These are phyloP conservation scores for Icerya purchasi DNA, from an alignment of 2,888 invertebrate genomes.

Conservation along the genomic window DNA sequence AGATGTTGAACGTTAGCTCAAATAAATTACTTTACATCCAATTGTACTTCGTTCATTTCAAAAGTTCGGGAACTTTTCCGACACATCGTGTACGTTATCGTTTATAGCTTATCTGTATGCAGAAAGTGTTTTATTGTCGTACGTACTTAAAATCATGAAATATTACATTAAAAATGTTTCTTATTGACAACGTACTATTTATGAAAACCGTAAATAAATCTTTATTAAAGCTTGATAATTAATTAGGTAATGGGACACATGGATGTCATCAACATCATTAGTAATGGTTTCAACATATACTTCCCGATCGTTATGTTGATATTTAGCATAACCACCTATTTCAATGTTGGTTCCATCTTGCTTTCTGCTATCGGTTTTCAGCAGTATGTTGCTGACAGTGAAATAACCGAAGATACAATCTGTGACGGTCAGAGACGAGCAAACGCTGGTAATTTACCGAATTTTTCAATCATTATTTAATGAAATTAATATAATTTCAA, in stretches of 20 bases:
- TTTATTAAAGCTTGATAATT: constrained; percentile 10
- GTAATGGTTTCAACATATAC: constrained; percentile 96
- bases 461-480: background rate
- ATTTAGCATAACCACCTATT: constrained; percentile 82
- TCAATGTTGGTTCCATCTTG: constrained; percentile 74
- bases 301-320: constrained; percentile 91
- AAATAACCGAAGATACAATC: constrained; percentile 76
- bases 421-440: constrained; percentile 85
- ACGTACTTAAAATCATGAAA: background rate
- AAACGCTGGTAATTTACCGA: constrained; percentile 43
- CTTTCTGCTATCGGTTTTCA: constrained; percentile 84
- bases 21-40: no score
- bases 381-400: constrained; percentile 88
- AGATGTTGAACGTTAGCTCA: no score
- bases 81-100: no score
- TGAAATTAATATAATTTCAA: no score
- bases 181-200: background rate
- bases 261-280: constrained; percentile 90
- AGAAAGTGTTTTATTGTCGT: no score
- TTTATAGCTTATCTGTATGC: no score
- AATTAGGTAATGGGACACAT: constrained; percentile 90
- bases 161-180: background rate
- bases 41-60: no score
- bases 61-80: no score
- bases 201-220: constrained; percentile 6